Base-by-base conservation (phyloP, 2,888 invertebrate species). In the Ptychoptera contaminata region DNA sequence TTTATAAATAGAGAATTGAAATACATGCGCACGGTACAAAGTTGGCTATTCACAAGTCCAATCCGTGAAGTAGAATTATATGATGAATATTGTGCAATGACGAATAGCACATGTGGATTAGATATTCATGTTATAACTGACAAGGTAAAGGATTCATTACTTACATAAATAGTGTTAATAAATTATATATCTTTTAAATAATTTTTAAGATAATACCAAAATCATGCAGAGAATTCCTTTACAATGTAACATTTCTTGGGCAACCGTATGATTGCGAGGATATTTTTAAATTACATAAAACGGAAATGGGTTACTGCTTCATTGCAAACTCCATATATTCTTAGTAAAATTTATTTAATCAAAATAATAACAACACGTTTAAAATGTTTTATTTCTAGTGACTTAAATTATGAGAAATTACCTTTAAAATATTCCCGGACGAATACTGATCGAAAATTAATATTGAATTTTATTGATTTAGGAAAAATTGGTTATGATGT, bases 291-390 rank as follows among this genome's bases (percentile, higher is more conserved):
- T 55, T 55, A 50, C 55, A 56, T 38, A 48, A 54, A 44, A 48
- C 57, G 14, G 58, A 58, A 48, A 54, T 56, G 53, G 59, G 59
- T 4, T 50, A 52, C 42, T 59, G 59, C 44, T 59, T 56, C 48
- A 47, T 57, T 8, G 52, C 56, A 0, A 59, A 59, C 41, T 58
- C 56, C 40, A 46, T 59, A n/a, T 44, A 53, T 12, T 55, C 57
- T 40, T 52, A 53, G 59, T 59, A 52, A 56, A n/a, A n/a, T n/a
- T n/a, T 56, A 55, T 50, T 16, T n/a, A 37, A 11, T 39, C 8
- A 34, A 11, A 32, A 9, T 32, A 32, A 11, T 7, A 32, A 32
- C 4, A 32, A 32, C n/a, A n/a, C n/a, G n/a, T n/a, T n/a, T n/a
- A 32, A 32, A 32, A 32, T 32, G n/a, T 7, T 32, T 32, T 11